Evolutionary conservation across 2,113 vertebrate species (phyloP).

Genomic region (Nothocercus nigrocapillus): DNA sequence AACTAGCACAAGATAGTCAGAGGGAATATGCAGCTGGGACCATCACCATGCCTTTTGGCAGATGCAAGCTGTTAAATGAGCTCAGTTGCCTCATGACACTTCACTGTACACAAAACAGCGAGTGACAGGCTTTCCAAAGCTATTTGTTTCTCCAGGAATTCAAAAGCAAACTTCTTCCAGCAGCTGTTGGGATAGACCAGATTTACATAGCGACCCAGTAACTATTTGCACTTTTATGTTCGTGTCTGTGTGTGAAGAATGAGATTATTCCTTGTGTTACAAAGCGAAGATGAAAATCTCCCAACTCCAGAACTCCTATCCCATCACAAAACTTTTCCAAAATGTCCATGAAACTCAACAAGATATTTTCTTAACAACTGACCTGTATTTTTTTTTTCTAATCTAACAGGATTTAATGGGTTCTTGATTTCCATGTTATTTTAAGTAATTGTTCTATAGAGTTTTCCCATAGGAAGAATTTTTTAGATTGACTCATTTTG

Average conservation of each 20-base stretch:
- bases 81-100: conserved; percentile 53
- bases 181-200: conserved; percentile 52
- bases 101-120: conserved; percentile 51
- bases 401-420: background rate
- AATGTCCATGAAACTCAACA: background rate
- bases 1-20: background rate
- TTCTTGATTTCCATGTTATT: background rate
- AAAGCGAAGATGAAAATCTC: background rate
- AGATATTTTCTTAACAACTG: background rate
- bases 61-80: conserved; percentile 39
- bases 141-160: conserved; percentile 51
- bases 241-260: background rate
- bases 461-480: background rate
- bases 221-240: background rate
- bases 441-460: background rate
- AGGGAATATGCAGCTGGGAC: background rate
- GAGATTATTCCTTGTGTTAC: conserved; percentile 7
- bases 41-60: conserved; percentile 10
- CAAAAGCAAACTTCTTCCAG: conserved; percentile 30
- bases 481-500: background rate
- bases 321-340: no score
- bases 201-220: conserved; percentile 16
- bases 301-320: background rate
- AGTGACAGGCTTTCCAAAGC: conserved; percentile 50
- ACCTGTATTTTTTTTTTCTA: background rate